phyloP scores from a whole-genome alignment of 2,797 vertebrate species.

The Falco columbarius region DNA sequence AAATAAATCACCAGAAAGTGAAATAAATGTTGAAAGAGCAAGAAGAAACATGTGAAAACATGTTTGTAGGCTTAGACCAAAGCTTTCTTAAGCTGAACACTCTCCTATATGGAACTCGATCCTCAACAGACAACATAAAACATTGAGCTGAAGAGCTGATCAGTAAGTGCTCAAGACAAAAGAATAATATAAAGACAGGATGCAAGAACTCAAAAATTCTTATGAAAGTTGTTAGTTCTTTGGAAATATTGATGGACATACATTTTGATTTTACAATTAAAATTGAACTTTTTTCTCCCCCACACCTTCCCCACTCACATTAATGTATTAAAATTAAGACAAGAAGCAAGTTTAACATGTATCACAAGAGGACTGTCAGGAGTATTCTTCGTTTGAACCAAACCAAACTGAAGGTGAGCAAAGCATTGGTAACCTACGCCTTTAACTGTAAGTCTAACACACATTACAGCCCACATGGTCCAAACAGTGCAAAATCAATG shows the following conservation, averaged over 20 bases:
- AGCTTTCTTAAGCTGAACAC: background rate
- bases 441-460: background rate
- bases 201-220: background rate
- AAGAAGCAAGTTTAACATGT: background rate
- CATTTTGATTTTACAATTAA: background rate
- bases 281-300: background rate
- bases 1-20: background rate
- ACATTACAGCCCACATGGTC: background rate
- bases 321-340: background rate
- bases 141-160: background rate
- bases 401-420: background rate
- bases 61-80: background rate
- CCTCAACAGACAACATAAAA: background rate
- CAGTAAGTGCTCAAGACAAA: background rate
- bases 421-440: background rate
- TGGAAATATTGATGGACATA: background rate
- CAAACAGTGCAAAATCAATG: background rate
- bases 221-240: background rate
- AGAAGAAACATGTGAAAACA: background rate
- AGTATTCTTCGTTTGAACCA: background rate
- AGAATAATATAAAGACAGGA: background rate
- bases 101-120: background rate
- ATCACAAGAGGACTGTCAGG: background rate
- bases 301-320: background rate
- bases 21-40: background rate